Base-by-base conservation (phyloP, 2,113 vertebrate genomes). In the Atherinomorus stipes region DNA sequence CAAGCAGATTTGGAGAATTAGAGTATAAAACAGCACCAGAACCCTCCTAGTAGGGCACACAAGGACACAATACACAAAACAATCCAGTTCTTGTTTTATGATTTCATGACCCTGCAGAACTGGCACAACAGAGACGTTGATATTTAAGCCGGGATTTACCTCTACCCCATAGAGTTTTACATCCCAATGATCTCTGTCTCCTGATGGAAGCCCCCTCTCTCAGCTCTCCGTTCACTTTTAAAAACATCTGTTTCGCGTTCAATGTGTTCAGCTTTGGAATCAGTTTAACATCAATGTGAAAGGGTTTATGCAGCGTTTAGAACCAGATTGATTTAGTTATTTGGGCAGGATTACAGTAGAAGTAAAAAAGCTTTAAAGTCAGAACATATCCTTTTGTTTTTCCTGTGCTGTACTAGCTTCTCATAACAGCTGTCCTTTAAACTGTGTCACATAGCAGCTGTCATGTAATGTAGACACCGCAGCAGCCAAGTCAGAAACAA, bases 221-320 rank as follows among this genome's bases (percentile, higher is more conserved):
- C 44, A 31, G 18, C 45, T 85, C 64, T 85, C 58, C 81, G 47
- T 78, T 82, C 38, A 56, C 71, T 62, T 88, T 47, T 58, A 26
- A 75, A 83, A 85, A 80, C 89, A 90, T 89, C 85, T 92, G 85
- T 81, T 90, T 90, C 71, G 74, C 53, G 85, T 92, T 89, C 56
- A 38, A 53, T 71, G 63, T 47, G 70, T 78, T 88, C 80, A 65
- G 79, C 76, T 81, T 85, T 68, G 34, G 79, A 83, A 86, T 90
- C 31, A 79, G 76, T 90, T 90, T 79, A 85, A 88, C 84, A 64
- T 84, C 18, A 62, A 80, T 74, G 80, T 86, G 73, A 87, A 84
- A 89, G 68, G 77, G 71, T 90, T 92, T 85, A 80, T 65, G 66
- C 45, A 3, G 71, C 75, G 40, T 79, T 91, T 75, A 74, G 40